Percentiles rank a stretch among this genome's conserved stretches.
Evolutionary conservation across 2,888 invertebrate species (phyloP).

Genomic region (Melanargia galathea): DNA sequence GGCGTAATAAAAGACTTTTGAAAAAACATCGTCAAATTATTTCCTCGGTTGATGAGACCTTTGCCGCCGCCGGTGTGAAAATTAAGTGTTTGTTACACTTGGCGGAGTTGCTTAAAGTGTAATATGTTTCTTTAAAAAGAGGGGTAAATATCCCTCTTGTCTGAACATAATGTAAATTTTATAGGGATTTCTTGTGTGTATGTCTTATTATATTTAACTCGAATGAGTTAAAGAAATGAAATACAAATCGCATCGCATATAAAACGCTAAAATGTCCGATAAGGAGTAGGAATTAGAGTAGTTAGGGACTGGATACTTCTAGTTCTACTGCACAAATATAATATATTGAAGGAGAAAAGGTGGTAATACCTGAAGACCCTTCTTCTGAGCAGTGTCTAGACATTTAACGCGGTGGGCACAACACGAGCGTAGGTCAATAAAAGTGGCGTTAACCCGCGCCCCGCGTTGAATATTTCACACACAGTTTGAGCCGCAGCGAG

Average conservation of each 20-base stretch:
- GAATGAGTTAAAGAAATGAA: too few species aligned
- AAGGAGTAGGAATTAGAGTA: slow-evolving; percentile 11
- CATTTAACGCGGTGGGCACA: slow-evolving; percentile 22
- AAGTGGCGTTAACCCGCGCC: slow-evolving; percentile 15
- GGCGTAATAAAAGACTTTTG: slow-evolving; percentile 69
- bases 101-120: slow-evolving; percentile 3
- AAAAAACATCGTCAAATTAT: slow-evolving; percentile 63
- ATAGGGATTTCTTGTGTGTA: too few species aligned
- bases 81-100: slow-evolving; percentile 28
- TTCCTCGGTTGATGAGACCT: slow-evolving; percentile 25
- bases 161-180: too few species aligned
- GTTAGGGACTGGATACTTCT: neutral
- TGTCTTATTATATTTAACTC: too few species aligned
- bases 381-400: slow-evolving; percentile 15
- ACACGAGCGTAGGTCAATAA: slow-evolving; percentile 23
- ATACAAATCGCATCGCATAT: too few species aligned
- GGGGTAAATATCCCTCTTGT: too few species aligned
- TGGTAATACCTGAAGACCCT: slow-evolving; percentile 1
- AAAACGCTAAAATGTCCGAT: neutral
- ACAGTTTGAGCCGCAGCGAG: slow-evolving; percentile 4
- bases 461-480: slow-evolving; percentile 30
- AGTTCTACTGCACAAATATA: too few species aligned
- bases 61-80: slow-evolving; percentile 22
- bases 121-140: neutral
- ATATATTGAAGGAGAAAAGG: neutral